Evolutionary conservation across 2,113 vertebrate genomes (phyloP).

Genomic region (Castor canadensis): DNA sequence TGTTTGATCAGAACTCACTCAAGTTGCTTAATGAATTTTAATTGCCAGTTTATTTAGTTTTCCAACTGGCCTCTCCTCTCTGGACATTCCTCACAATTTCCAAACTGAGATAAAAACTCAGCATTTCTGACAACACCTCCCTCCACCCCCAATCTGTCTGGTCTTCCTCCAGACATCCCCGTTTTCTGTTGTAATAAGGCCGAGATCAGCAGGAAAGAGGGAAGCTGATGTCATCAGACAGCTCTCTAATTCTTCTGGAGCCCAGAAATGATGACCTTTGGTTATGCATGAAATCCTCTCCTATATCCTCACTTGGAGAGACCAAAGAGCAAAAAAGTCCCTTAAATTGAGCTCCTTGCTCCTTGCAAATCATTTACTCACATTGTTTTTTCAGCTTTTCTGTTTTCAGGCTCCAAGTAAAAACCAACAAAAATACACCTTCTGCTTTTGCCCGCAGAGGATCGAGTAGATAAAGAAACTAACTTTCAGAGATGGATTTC

Average conservation of each 20-base stretch:
- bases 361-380: not conserved
- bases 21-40: constrained; percentile 70
- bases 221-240: not conserved
- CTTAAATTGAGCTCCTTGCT: not conserved
- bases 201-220: not conserved
- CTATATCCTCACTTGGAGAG: not conserved
- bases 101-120: constrained; percentile 42
- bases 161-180: not conserved
- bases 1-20: constrained; percentile 61
- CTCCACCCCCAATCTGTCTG: not conserved
- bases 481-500: not conserved
- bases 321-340: not conserved
- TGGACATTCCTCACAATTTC: not conserved
- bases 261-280: constrained; percentile 52
- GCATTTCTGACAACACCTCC: not conserved
- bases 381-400: not conserved
- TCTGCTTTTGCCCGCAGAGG: not conserved
- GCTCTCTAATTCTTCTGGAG: constrained; percentile 39
- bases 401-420: constrained; percentile 9
- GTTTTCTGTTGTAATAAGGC: not conserved
- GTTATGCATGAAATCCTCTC: constrained; percentile 20
- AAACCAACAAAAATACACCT: not conserved
- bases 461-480: not conserved
- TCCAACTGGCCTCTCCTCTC: not conserved
- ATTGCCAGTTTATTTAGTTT: not conserved